Evolutionary conservation across 2,888 invertebrate species (phyloP), one percentile per base, ranked within the genome.

Genomic region (Acleris sparsana): DNA sequence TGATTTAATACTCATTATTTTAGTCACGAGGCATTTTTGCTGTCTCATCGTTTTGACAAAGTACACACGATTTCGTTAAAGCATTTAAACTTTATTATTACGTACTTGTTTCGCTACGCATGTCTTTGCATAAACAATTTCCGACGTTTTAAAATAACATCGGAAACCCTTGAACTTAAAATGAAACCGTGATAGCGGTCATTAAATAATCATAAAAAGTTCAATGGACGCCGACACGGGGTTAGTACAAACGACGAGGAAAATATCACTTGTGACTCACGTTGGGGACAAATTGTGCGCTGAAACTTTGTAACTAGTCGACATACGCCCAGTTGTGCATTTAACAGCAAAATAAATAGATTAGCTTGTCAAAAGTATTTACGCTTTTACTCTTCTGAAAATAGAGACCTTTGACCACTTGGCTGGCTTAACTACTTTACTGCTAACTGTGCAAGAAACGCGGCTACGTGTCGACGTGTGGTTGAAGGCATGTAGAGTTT

Each of bases 401-500:
- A 39, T 39, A 39, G 39, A 39, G 13, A 39, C 4, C 39, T 13
- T 39, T 39, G 39, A 39, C 39, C 39, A 39, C 39, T 39, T 13
- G 1, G 13, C 39, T 13, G 4, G 39, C 39, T 39, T 13, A 39
- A 3, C 39, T 39, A 13, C 4, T 39, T 20, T 18, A 20, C 13
- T 49, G 20, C 3, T 25, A 20, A 18, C 13, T 39, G 39, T 55
- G 18, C 44, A 62, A 43, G 59, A 58, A 25, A 48, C 25, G 44
- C 62, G 60, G 59, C 62, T 56, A 60, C 55, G 56, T 62, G 68
- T 64, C 69, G 53, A 51, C 46, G 67, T 64, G 71, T 70, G 70
- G 63, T 62, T 69, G 74, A 74, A 79, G 72, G 72, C 70, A 71
- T 71, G 74, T 72, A 67, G 65, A 69, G 70, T 80, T 79, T 76